Base-by-base conservation (phyloP, 2,888 invertebrate genomes). In the Ischnus inquisitorius region DNA sequence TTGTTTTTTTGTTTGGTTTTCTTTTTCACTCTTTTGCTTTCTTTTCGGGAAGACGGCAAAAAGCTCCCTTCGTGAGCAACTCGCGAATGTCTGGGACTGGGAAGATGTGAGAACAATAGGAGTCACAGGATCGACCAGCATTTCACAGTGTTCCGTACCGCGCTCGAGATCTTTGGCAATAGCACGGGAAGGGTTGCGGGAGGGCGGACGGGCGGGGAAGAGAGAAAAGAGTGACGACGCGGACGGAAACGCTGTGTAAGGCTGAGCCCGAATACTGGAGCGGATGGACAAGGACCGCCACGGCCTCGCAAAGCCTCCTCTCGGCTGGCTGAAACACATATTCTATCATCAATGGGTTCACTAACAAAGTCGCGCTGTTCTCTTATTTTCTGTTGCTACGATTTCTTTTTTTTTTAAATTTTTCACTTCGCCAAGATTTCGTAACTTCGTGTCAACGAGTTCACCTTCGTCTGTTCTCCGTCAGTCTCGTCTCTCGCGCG, bases 301-400 rank as follows among this genome's bases (percentile, higher is more conserved):
- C 89, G 91, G 91, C 92, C 93, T 93, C 93, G 91, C 92, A 93
- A 92, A 92, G 91, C 92, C 92, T 92, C 92, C 90, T 90, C 82
- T 82, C 86, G 91, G 91, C 90, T 90, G 90, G 92, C 92, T 92
- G 92, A 92, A 93, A 93, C 92, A 93, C 92, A 92, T 90, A 92
- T 87, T 87, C 85, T 84, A 85, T 88, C 82, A 89, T 90, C 86
- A 89, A 89, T 88, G 74, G 79, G 79, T 78, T 72, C 84, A 64
- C 82, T 76, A 72, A 79, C 79, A 69, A 82, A 64, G 65, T 72
- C 19, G 51, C 51, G 39, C 51, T 81, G 51, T 69, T 78, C 19
- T 62, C 28, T 69, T n/a, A n/a, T 51, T 74, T 48, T 81, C 60
- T 69, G 82, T 79, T 67, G 71, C 81, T 85, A 82, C 72, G 85